A percentile compares a stretch with the other conserved stretches of the same genome.
Conservation (phyloP, 2,797 vertebrate species). For the Gymnothorax javanicus region DNA sequence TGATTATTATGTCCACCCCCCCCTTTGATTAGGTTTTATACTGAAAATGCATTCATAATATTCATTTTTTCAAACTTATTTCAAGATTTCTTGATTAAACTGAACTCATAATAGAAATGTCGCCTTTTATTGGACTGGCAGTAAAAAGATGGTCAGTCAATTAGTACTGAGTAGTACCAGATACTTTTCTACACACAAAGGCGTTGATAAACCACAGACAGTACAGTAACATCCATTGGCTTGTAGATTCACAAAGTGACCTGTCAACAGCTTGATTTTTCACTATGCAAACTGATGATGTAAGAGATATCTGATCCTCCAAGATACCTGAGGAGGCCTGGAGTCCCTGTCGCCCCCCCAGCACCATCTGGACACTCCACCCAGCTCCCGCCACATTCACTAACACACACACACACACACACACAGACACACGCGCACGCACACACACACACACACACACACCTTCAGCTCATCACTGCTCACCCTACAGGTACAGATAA, state of each 20-base stretch:
- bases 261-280: background rate
- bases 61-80: background rate
- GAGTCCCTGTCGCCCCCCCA: too few relatives aligned
- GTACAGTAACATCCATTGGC: background rate
- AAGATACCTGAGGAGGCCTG: conserved; percentile 3
- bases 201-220: background rate
- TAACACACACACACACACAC: background rate
- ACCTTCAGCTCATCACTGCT: background rate
- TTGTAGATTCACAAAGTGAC: background rate
- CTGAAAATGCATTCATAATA: too few relatives aligned
- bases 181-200: background rate
- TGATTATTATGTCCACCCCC: too few relatives aligned
- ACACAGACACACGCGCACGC: too few relatives aligned
- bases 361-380: background rate
- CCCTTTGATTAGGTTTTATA: too few relatives aligned
- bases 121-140: background rate
- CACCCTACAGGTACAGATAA: background rate
- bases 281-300: background rate
- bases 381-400: background rate
- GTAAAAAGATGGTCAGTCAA: background rate
- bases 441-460: background rate
- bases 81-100: background rate
- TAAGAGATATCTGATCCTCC: background rate
- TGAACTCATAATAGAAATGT: background rate
- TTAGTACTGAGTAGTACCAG: background rate